A percentile compares a stretch with the other conserved stretches of the same genome.
Conservation (phyloP, 2,888 invertebrate genomes). For the Eupithecia insigniata region DNA sequence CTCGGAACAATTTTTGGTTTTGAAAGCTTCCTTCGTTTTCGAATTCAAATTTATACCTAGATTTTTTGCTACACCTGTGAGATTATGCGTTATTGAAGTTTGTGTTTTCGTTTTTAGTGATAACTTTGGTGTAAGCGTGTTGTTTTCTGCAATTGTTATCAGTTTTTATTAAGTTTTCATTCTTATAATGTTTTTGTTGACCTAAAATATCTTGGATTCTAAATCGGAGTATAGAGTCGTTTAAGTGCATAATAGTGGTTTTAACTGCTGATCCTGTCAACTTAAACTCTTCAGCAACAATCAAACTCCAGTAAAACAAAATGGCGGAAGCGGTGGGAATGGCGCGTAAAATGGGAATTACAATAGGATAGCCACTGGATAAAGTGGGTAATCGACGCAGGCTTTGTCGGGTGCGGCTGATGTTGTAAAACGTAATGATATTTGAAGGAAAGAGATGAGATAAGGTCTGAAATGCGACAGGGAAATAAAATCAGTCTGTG, state of each 20-base stretch:
- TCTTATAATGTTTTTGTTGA: no score
- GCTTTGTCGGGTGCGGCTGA: constrained; percentile 52
- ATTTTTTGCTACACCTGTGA: no score
- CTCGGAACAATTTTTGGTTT: no score
- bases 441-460: constrained; percentile 16
- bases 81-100: no score
- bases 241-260: not conserved
- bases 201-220: no score
- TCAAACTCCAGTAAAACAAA: constrained; percentile 52
- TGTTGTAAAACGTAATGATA: constrained; percentile 44
- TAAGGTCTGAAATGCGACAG: not conserved
- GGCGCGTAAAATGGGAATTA: constrained; percentile 65
- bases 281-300: not conserved
- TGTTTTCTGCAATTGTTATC: no score
- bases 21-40: no score
- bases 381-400: constrained; percentile 24
- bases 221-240: no score
- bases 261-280: not conserved
- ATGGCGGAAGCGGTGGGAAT: constrained; percentile 67
- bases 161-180: no score
- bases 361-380: constrained; percentile 39
- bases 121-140: no score
- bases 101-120: no score
- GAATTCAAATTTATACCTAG: no score
- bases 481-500: not conserved